Conservation (phyloP, 2,888 invertebrate species). For the Orthosia incerta region DNA sequence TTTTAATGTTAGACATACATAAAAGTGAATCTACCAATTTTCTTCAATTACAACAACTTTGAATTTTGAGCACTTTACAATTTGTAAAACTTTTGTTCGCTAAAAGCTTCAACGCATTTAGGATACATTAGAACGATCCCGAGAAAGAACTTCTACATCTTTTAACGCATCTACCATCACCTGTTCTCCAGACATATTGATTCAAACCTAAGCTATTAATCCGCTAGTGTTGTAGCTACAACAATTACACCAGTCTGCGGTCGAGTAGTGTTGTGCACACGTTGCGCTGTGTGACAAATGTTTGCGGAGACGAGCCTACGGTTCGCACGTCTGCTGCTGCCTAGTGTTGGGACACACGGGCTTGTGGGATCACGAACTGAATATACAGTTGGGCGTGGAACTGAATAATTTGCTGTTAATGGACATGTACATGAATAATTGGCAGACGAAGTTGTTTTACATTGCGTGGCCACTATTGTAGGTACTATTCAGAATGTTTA, state of each 20-base stretch:
- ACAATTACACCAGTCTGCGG: constrained; percentile 66
- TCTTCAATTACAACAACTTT: constrained; percentile 8
- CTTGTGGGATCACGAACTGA: constrained; percentile 15
- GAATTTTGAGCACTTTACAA: background rate
- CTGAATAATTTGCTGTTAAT: constrained; percentile 17
- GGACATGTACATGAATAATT: constrained; percentile 24
- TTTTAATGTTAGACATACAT: background rate
- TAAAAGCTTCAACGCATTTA: background rate
- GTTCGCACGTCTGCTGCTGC: constrained; percentile 71
- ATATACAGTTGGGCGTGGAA: background rate
- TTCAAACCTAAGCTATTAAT: constrained; percentile 55
- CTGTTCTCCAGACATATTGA: constrained; percentile 59
- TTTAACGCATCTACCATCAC: constrained; percentile 3
- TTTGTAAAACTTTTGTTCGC: constrained; percentile 1
- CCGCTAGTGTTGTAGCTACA: constrained; percentile 59
- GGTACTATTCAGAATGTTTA: no score
- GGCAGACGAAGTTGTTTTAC: background rate
- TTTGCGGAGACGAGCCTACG: constrained; percentile 74
- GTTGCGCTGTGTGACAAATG: constrained; percentile 71
- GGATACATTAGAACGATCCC: no score
- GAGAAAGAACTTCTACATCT: background rate
- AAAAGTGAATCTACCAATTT: constrained; percentile 15
- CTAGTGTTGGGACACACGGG: constrained; percentile 67
- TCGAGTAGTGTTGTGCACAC: constrained; percentile 66
- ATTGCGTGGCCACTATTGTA: no score